phyloP scores from a whole-genome alignment of 2,797 vertebrate genomes.

The Erethizon dorsatum region DNA sequence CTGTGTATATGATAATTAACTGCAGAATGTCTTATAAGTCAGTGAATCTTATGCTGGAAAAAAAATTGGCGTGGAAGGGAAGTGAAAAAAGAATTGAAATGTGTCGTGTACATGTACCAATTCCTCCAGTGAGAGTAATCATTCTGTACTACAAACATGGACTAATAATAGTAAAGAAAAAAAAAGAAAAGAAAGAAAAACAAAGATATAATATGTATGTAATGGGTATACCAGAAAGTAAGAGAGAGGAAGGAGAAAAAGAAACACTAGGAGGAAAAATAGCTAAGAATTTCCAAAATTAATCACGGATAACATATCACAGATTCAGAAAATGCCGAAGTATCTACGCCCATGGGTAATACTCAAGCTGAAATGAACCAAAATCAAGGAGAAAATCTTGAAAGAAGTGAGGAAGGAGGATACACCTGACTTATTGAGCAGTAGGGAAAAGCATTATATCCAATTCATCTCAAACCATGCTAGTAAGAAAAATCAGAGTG shows the following conservation, averaged over 20 bases:
- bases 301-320: background rate
- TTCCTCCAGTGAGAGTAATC: no score
- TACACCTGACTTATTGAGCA: background rate
- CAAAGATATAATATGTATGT: background rate
- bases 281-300: background rate
- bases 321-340: background rate
- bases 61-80: background rate
- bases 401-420: background rate
- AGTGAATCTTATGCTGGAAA: background rate
- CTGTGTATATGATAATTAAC: no score
- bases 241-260: background rate
- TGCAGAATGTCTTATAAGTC: background rate
- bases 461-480: background rate
- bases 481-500: background rate
- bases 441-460: background rate
- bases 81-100: no score
- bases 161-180: background rate
- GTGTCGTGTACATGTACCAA: no score
- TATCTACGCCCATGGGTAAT: background rate
- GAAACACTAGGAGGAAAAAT: background rate
- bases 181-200: background rate
- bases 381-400: background rate
- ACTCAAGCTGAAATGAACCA: background rate
- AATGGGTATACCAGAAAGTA: background rate
- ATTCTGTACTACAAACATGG: no score